A percentile compares a stretch with the other conserved stretches of the same genome.
phyloP scores from a whole-genome alignment of 1,140 invertebrate species.

The Cydia strobilella region DNA sequence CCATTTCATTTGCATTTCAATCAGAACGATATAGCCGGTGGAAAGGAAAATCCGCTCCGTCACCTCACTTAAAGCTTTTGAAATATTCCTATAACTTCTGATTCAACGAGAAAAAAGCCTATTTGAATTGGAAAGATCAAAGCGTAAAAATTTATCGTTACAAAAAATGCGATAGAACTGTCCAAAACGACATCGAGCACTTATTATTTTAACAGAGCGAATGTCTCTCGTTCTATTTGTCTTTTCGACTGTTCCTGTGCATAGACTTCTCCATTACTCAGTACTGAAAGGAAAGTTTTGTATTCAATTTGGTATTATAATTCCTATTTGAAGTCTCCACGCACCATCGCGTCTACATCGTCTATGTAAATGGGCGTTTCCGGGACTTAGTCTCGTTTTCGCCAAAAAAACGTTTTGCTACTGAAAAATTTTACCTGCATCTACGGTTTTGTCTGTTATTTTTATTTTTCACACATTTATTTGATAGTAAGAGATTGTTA shows the following conservation, averaged over 20 bases:
- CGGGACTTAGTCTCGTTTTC: slow-evolving; percentile 71
- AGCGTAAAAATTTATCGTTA: slow-evolving; percentile 78
- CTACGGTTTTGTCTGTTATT: slow-evolving; percentile 33
- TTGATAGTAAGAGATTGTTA: slow-evolving; percentile 43
- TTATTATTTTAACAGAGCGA: slow-evolving; percentile 78
- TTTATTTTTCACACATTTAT: slow-evolving; percentile 36
- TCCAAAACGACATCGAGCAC: slow-evolving; percentile 76
- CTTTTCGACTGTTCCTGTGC: slow-evolving; percentile 80
- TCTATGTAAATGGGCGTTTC: slow-evolving; percentile 78
- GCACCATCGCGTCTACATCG: slow-evolving; percentile 77
- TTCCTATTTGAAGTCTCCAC: slow-evolving; percentile 79
- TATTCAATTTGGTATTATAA: slow-evolving; percentile 81
- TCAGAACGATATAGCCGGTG: slow-evolving; percentile 75
- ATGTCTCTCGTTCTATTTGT: slow-evolving; percentile 77
- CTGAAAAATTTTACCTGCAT: slow-evolving; percentile 51
- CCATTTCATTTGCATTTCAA: slow-evolving; percentile 78
- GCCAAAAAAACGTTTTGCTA: slow-evolving; percentile 55
- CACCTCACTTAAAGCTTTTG: slow-evolving; percentile 77
- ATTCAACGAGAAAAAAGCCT: slow-evolving; percentile 75
- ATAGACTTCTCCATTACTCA: slow-evolving; percentile 79
- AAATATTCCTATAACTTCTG: slow-evolving; percentile 79
- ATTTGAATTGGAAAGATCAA: slow-evolving; percentile 79
- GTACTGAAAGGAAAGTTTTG: slow-evolving; percentile 80
- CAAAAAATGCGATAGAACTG: slow-evolving; percentile 66
- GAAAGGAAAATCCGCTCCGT: slow-evolving; percentile 76